Conservation (phyloP, 2,888 invertebrate genomes). For the Tetramorium bicarinatum region DNA sequence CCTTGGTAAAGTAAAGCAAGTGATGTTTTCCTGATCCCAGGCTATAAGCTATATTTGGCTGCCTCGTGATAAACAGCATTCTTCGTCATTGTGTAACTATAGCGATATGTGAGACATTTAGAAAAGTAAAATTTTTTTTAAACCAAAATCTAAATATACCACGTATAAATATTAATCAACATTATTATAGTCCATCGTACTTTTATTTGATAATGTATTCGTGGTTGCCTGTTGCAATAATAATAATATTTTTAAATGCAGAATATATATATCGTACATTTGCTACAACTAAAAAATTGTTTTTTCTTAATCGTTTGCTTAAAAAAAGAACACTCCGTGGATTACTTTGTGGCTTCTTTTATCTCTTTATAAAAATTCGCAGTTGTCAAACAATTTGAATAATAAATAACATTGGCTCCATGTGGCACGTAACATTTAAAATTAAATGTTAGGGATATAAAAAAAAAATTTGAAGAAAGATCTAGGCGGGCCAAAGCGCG, state of each 20-base stretch:
- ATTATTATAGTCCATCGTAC: background rate
- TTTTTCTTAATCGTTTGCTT: background rate
- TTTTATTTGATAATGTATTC: background rate
- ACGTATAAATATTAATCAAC: background rate
- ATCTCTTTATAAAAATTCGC: background rate
- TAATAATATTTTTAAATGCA: background rate
- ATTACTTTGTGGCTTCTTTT: background rate
- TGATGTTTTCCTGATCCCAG: background rate
- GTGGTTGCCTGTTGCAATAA: background rate
- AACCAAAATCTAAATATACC: background rate
- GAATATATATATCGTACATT: background rate
- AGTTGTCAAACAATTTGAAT: conserved; percentile 1
- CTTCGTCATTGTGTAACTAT: too few species aligned
- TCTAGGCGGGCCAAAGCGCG: background rate
- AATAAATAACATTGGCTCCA: background rate
- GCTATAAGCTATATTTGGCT: background rate
- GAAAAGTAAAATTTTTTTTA: background rate
- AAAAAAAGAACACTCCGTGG: background rate
- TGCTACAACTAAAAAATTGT: background rate
- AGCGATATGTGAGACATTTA: background rate
- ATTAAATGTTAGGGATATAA: conserved; percentile 12
- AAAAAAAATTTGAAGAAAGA: background rate
- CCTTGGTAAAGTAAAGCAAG: background rate
- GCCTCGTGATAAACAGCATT: background rate
- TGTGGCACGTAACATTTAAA: background rate